These are phyloP conservation scores for Microcebus jonahi DNA, from an alignment of 2,113 vertebrate species.

Conservation along the genomic window DNA sequence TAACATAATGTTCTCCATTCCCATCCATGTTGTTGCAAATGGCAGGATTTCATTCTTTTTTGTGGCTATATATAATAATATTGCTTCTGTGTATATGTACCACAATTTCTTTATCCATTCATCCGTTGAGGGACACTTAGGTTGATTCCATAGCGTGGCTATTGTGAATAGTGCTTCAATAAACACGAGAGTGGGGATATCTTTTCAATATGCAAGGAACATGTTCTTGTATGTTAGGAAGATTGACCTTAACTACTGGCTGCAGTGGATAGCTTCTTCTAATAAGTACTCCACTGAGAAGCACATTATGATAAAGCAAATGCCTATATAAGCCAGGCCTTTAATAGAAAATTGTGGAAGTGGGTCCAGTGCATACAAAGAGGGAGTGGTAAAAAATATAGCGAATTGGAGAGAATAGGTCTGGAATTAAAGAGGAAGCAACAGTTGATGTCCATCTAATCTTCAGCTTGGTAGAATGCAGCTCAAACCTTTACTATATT, in stretches of 20 bases:
- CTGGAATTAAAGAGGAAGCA: not conserved
- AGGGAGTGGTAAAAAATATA: not conserved
- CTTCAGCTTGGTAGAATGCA: not conserved
- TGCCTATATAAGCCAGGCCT: not conserved
- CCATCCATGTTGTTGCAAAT: no score
- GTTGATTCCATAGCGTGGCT: no score
- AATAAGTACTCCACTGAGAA: not conserved
- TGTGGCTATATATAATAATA: no score
- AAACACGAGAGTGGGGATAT: no score
- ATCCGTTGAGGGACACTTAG: no score
- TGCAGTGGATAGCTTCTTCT: not conserved
- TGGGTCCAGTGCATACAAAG: not conserved
- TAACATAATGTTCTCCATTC: no score
- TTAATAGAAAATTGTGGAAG: not conserved
- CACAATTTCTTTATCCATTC: no score
- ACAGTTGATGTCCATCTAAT: not conserved
- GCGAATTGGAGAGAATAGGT: not conserved
- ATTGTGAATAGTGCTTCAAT: no score
- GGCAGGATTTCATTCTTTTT: no score
- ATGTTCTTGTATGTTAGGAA: not conserved
- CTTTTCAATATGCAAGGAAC: no score
- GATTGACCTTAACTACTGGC: not conserved
- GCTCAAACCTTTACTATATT: not conserved
- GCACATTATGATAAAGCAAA: not conserved
- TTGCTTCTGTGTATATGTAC: no score